Percentiles rank a stretch among this genome's conserved stretches.
These are phyloP conservation scores for Trichoplusia ni DNA, from an alignment of 1,140 invertebrate genomes.

Conservation along the genomic window DNA sequence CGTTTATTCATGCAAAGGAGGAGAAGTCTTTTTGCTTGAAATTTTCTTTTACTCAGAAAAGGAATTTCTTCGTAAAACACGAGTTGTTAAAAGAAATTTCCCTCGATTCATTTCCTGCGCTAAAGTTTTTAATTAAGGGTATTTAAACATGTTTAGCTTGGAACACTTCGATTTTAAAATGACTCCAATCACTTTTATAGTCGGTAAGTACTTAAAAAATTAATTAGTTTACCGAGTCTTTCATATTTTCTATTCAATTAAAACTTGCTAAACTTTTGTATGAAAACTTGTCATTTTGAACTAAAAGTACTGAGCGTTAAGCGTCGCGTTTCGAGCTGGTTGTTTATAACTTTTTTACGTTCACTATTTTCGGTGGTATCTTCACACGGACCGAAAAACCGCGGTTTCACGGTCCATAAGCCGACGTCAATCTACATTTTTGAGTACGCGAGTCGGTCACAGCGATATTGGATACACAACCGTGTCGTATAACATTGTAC, in stretches of 20 bases:
- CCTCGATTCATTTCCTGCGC: slow-evolving; percentile 5
- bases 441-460: slow-evolving; percentile 38
- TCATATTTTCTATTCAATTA: slow-evolving; percentile 18
- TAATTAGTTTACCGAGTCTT: slow-evolving; percentile 14
- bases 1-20: too few relatives aligned
- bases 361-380: slow-evolving; percentile 9
- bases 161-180: slow-evolving; percentile 20
- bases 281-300: slow-evolving; percentile 1
- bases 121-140: slow-evolving; percentile 21
- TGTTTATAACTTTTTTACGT: not conserved
- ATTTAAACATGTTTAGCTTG: slow-evolving; percentile 7
- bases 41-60: not conserved
- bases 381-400: slow-evolving; percentile 41
- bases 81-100: slow-evolving; percentile 10
- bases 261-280: not conserved
- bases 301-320: slow-evolving; percentile 1
- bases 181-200: slow-evolving; percentile 19
- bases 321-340: not conserved
- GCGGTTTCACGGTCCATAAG: slow-evolving; percentile 58
- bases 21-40: not conserved
- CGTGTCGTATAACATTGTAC: slow-evolving; percentile 47
- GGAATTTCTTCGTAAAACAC: slow-evolving; percentile 1
- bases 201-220: slow-evolving; percentile 14
- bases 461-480: slow-evolving; percentile 53
- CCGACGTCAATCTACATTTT: slow-evolving; percentile 50